Evolutionary conservation across 2,888 invertebrate species (phyloP).

Genomic region (Ceriagrion tenellum): DNA sequence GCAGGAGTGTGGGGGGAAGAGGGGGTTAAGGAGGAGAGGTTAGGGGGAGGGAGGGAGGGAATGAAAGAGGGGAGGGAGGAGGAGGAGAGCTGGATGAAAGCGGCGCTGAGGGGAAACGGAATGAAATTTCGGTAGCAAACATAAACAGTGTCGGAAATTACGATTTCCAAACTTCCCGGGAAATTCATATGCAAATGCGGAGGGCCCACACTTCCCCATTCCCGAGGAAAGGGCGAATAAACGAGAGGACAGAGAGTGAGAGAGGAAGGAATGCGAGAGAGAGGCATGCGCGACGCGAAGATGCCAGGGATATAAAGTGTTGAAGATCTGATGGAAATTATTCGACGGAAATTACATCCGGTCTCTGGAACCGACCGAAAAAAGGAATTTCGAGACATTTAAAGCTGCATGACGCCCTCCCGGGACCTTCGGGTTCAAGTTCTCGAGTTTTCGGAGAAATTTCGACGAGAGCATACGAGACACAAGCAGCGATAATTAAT

Average conservation of each 20-base stretch:
- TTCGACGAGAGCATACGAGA: neutral
- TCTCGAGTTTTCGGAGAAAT: neutral
- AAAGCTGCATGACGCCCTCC: neutral
- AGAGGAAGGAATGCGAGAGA: no score
- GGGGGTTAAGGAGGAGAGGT: no score
- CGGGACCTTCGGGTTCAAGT: neutral
- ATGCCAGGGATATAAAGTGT: neutral
- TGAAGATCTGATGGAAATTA: neutral
- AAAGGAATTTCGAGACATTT: neutral
- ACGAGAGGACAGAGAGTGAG: no score
- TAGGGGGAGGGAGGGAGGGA: neutral
- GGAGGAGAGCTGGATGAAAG: neutral
- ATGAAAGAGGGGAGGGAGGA: neutral
- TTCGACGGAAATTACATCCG: neutral
- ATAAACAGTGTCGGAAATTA: neutral
- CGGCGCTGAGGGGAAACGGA: neutral
- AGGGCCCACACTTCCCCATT: neutral
- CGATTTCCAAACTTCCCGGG: neutral
- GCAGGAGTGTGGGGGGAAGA: neutral
- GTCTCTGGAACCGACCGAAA: neutral
- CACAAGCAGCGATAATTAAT: neutral
- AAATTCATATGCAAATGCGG: constrained; percentile 34
- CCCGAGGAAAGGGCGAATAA: no score
- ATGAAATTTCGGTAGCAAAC: neutral
- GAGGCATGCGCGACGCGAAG: neutral